Evolutionary conservation across 1,140 invertebrate species (phyloP).

Genomic region (Olivierus martensii): DNA sequence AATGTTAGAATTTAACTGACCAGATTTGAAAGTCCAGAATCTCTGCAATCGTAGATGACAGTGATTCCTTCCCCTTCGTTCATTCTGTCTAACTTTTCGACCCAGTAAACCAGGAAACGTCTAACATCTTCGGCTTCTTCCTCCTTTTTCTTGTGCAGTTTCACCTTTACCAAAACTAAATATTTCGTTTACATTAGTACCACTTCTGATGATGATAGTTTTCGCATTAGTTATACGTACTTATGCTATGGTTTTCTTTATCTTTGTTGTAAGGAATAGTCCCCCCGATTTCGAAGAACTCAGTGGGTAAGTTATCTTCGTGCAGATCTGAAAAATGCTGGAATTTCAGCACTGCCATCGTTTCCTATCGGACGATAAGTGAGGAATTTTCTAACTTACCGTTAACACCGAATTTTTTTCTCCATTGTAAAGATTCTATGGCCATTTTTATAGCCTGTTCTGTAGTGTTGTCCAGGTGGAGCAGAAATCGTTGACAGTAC

Average conservation of each 20-base stretch:
- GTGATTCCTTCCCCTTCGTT: neutral
- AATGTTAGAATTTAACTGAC: neutral
- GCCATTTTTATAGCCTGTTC: constrained; percentile 7
- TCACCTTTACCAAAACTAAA: neutral
- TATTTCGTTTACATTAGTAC: too few relatives aligned
- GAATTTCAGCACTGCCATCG: too few relatives aligned
- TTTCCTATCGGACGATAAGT: too few relatives aligned
- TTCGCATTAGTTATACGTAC: neutral
- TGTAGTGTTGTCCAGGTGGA: constrained; percentile 5
- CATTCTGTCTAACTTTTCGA: constrained; percentile 59
- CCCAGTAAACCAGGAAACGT: constrained; percentile 68
- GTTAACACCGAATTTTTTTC: constrained; percentile 10
- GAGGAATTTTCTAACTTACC: too few relatives aligned
- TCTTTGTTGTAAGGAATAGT: constrained; percentile 8
- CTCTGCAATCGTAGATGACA: neutral
- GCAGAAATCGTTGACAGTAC: constrained; percentile 14
- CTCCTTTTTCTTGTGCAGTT: constrained; percentile 43
- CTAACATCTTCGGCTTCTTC: constrained; percentile 58
- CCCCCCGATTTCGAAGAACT: constrained; percentile 4
- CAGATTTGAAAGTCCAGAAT: neutral
- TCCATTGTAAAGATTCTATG: constrained; percentile 10
- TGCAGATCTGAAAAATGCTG: neutral
- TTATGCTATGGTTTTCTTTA: constrained; percentile 1
- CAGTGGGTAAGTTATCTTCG: constrained; percentile 3
- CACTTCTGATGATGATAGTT: too few relatives aligned